A percentile compares a stretch with the other conserved stretches of the same genome.
Evolutionary conservation across 2,888 invertebrate species (phyloP).

Genomic region (Troides helena): DNA sequence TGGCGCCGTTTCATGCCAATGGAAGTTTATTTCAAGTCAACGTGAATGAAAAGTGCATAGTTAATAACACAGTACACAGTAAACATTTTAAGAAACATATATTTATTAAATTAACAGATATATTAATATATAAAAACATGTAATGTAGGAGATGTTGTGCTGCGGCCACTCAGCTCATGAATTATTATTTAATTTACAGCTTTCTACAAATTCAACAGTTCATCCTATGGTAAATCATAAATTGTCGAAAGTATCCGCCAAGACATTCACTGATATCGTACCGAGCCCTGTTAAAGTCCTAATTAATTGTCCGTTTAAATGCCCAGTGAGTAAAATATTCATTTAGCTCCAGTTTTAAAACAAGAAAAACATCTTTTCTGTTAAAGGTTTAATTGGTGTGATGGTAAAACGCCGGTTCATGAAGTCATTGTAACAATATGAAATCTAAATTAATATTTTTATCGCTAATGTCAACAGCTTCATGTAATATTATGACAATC

Average conservation of each 20-base stretch:
- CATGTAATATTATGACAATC: no score
- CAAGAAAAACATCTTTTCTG: no score
- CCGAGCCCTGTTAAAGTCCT: constrained; percentile 63
- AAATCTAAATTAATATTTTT: no score
- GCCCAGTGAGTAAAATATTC: constrained; percentile 46
- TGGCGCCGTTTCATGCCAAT: no score
- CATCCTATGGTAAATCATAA: not conserved
- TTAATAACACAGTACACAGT: no score
- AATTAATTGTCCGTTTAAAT: constrained; percentile 64
- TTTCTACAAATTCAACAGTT: not conserved
- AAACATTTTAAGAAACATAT: no score
- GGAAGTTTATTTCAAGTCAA: no score
- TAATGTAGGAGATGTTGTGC: not conserved
- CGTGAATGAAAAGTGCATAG: no score
- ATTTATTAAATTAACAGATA: no score
- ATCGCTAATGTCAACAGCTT: no score
- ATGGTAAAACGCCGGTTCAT: not conserved
- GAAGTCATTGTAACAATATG: no score
- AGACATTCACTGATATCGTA: constrained; percentile 54
- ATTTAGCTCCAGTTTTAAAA: not conserved
- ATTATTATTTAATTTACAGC: not conserved
- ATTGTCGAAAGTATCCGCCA: constrained; percentile 26
- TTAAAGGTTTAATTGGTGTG: not conserved
- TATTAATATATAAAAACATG: no score
- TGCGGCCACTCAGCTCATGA: not conserved